Conservation (phyloP, 2,113 vertebrate species). For the Xiphophorus maculatus region DNA sequence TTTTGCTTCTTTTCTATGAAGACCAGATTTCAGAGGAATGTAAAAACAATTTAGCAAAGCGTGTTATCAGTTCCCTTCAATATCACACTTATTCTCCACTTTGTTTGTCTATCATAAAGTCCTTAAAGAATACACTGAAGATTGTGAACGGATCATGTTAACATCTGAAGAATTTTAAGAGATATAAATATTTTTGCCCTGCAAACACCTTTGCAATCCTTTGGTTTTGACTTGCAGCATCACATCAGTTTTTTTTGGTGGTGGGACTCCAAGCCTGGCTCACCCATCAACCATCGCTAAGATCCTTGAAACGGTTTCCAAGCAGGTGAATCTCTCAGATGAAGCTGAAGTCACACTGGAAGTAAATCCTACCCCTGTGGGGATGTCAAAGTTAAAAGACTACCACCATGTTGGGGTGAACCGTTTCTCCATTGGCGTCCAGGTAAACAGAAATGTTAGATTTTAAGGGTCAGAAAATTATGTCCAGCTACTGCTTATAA, state of each 20-base stretch:
- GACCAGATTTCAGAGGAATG: no score
- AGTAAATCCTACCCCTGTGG: slow-evolving; percentile 86
- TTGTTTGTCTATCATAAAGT: no score
- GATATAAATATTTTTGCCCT: not conserved
- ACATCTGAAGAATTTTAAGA: not conserved
- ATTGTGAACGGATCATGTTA: not conserved
- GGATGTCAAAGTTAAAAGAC: slow-evolving; percentile 70
- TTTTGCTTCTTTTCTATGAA: no score
- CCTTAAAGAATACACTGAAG: not conserved
- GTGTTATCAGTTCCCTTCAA: not conserved
- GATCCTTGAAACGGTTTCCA: slow-evolving; percentile 82
- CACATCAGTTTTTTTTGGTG: slow-evolving; percentile 91
- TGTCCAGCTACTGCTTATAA: not conserved
- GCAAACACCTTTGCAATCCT: not conserved
- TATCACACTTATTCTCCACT: not conserved
- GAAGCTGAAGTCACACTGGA: slow-evolving; percentile 87
- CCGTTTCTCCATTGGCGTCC: slow-evolving; percentile 90
- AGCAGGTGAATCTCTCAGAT: slow-evolving; percentile 56
- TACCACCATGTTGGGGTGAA: slow-evolving; percentile 86
- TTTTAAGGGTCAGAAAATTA: not conserved
- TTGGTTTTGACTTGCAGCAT: slow-evolving; percentile 73
- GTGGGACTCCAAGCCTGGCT: slow-evolving; percentile 92
- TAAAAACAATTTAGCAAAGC: no score
- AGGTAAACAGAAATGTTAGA: slow-evolving; percentile 77
- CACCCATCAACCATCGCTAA: slow-evolving; percentile 81